Percentiles rank a stretch among this genome's conserved stretches.
Conservation (phyloP, 2,888 invertebrate genomes). For the Melitaea athalia region DNA sequence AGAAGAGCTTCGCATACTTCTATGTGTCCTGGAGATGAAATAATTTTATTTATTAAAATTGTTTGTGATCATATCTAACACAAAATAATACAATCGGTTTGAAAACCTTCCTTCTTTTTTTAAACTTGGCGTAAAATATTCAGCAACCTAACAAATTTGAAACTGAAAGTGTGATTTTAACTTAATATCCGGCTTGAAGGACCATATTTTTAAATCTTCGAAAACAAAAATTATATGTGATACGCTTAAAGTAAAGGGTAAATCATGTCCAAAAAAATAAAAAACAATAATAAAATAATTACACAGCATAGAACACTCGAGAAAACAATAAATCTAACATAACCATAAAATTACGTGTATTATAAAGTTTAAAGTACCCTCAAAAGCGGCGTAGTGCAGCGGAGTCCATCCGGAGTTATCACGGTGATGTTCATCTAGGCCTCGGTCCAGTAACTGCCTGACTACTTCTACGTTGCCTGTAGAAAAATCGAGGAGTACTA, state of each 20-base stretch:
- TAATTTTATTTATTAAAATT: not conserved
- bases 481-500: not conserved
- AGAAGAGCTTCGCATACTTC: slow-evolving; percentile 91
- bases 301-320: no score
- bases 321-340: not conserved
- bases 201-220: not conserved
- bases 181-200: not conserved
- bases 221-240: not conserved
- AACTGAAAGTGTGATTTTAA: no score
- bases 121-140: no score
- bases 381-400: slow-evolving; percentile 96
- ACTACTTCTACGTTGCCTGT: slow-evolving; percentile 92
- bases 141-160: no score
- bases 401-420: slow-evolving; percentile 99
- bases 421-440: slow-evolving; percentile 91
- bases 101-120: no score
- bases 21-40: slow-evolving; percentile 84
- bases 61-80: no score
- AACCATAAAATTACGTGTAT: not conserved
- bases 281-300: no score
- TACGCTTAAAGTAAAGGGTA: no score
- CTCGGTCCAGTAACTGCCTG: slow-evolving; percentile 92
- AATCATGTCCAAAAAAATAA: no score
- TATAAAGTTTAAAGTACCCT: slow-evolving; percentile 75
- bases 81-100: no score